Evolutionary conservation across 2,888 invertebrate species (phyloP), one percentile per base, ranked within the genome.

Genomic region (Plutella xylostella): DNA sequence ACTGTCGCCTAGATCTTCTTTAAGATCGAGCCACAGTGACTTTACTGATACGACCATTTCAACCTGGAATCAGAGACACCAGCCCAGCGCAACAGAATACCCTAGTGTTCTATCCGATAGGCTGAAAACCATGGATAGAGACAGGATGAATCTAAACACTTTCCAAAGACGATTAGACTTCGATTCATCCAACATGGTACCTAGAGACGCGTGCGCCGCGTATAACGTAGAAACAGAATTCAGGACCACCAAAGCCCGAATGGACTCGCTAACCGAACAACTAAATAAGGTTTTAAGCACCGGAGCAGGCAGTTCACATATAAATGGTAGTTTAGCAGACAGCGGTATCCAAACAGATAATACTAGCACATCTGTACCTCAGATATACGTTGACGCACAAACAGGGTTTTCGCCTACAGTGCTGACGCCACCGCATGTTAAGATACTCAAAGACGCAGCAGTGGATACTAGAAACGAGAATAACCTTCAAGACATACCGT

Each of bases 11-110:
- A 74, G 77, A 48, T 82, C 80, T 59, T 82, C 79, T 0, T 43
- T 77, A 42, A 69, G 82, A 65, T 83, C 83, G 56, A 83, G 82
- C 51, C 57, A 78, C 65, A 80, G 80, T 63, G 83, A 83, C 61
- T 84, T 85, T 54, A 85, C 85, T 43, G 85, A 85, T 55, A 85
- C 83, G 1, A 82, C 83, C 0, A 80, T 82, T 50, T 83, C 83
- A 0, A 83, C 80, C 0, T 83, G 82, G 82, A 82, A 82, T 47
- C 78, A 79, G 48, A 72, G 73, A 43, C 71, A 76, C 40, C 58
- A 61, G 0, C 65, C 60, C n/a, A 53, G 57, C 6, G 20, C 28
- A 2, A 65, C 77, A 0, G 82, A 83, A 49, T 83, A 82, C 49
- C 82, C 83, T 0, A 79, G 80, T 11, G 83, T 83, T 1, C 55